phyloP scores from a whole-genome alignment of 2,888 invertebrate species.

The Parasteatoda lunata region DNA sequence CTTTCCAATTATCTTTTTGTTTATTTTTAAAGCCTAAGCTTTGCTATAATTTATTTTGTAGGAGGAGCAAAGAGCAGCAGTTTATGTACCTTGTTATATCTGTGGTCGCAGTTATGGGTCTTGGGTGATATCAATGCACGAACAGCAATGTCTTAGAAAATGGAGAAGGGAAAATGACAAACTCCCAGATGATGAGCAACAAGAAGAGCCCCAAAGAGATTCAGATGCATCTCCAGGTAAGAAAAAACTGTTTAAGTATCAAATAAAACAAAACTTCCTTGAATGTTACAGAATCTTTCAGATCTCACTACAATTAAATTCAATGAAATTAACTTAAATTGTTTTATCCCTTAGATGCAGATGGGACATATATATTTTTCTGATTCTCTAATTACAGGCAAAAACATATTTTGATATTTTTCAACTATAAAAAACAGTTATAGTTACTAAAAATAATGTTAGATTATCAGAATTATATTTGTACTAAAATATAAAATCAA shows the following conservation, averaged over 20 bases:
- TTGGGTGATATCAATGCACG: constrained; percentile 80
- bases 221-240: constrained; percentile 6
- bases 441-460: too few relatives aligned
- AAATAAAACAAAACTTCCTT: background rate
- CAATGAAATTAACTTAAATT: too few relatives aligned
- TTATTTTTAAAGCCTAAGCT: background rate
- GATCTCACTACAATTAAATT: too few relatives aligned
- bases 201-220: constrained; percentile 54
- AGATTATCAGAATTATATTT: too few relatives aligned
- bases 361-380: too few relatives aligned
- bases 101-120: constrained; percentile 82
- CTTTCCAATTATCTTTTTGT: background rate
- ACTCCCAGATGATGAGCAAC: constrained; percentile 35
- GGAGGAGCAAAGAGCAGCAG: constrained; percentile 36
- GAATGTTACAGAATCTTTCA: background rate
- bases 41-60: constrained; percentile 8
- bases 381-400: too few relatives aligned
- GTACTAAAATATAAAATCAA: too few relatives aligned
- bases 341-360: too few relatives aligned
- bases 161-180: constrained; percentile 78
- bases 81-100: constrained; percentile 76
- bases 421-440: too few relatives aligned
- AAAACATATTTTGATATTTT: too few relatives aligned
- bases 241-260: background rate
- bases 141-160: constrained; percentile 78